Base-by-base conservation (phyloP, 2,113 vertebrate species). In the Bostrychus sinensis region DNA sequence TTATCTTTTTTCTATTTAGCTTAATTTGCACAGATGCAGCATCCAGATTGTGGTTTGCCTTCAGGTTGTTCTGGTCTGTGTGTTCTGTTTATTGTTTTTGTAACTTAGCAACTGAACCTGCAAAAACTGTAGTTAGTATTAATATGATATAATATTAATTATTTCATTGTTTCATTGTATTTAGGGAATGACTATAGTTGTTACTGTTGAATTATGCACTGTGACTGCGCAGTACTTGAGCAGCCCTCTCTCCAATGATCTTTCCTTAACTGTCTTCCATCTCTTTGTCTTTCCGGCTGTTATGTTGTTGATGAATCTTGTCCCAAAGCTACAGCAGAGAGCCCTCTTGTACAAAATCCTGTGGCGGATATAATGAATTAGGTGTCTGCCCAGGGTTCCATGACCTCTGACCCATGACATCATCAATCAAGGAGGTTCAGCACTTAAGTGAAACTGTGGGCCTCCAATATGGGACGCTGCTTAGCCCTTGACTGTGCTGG, bases 321-420 rank as follows among this genome's bases (percentile, higher is more conserved):
- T 93, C 91, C 91, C 90, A 66, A 86, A 93, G 92, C 91, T 88
- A 88, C 89, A 88, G 83, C 84, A 87, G 87, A 89, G 87, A 88
- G 90, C 93, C 86, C 90, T 93, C 83, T 72, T 93, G 88, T 89
- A 92, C 90, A 93, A 92, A 93, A 87, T 83, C 72, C 92, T 92
- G 85, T 88, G 91, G 90, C 95, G 94, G 93, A 93, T 95, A 94
- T 95, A 96, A 97, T 97, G 94, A 95, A 98, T 95, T 94, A 95
- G 94, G 93, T 92, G 92, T 94, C 95, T 93, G 93, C 94, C 93
- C 93, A 91, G 94, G 93, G 93, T 93, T 92, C 86, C 65, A 61
- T 78, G 93, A 93, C 94, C 96, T 95, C 89, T 86, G 94, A 88
- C 94, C 95, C 81, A 50, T 88, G 86, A 93, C 93, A 94, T 95